Base-by-base conservation (phyloP, 2,888 invertebrate species). In the Rhamphomyia laevipes region DNA sequence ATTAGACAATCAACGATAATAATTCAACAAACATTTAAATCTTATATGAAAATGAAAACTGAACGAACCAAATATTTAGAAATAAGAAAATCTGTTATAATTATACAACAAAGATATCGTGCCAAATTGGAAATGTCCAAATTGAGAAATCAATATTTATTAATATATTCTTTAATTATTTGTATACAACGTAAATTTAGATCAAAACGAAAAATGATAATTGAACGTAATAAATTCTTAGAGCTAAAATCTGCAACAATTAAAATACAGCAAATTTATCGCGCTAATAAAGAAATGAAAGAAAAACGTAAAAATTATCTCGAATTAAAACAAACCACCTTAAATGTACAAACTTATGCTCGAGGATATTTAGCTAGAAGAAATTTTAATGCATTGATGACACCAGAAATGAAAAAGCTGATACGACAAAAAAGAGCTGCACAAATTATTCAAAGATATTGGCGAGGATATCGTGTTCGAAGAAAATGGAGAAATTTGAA, bases 361-460 rank as follows among this genome's bases (percentile, higher is more conserved):
- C 71, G 78, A 58, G 75, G 78, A 45, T 69, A 72, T 59, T 58
- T 76, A 56, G 71, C 74, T 33, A 67, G 78, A 43, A 66, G 72
- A 62, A 60, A 73, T 46, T 65, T 75, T 51, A 61, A 73, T 58
- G 57, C 57, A n/a, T 69, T 71, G 52, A 74, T 67, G 62, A 74
- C 74, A 52, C 62, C 71, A 2, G 73, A 71, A 61, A 67, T 67
- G 50, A 68, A 64, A 55, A 73, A 73, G 57, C 63, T 73, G 43
- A 61, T 68, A 48, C 66, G 63, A 46, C 67, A 61, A 30, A 64
- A 70, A 54, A 71, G 70, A 53, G 81, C 84, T 5, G 82, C 80
- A 12, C 72, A 72, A 3, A 74, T 74, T 59, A 84, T 85, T 58
- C 84, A 85, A 71, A 74, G 77, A 5, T 64, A 73, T 43, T 78